Conservation (phyloP, 2,797 vertebrate species). For the Acridotheres tristis region DNA sequence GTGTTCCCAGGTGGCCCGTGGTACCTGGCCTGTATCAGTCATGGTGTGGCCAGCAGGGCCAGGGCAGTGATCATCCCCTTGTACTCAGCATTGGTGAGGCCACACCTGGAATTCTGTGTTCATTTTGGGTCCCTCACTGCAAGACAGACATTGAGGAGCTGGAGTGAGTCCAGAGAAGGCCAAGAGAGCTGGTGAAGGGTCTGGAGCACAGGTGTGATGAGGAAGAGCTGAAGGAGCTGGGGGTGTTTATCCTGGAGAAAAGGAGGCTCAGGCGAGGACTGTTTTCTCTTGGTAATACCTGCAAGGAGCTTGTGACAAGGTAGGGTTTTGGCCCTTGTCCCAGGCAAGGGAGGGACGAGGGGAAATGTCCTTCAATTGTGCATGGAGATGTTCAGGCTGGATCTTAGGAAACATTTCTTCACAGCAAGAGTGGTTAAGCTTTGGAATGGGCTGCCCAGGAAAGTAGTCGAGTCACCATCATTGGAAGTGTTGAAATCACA, state of each 20-base stretch:
- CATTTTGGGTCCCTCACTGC: accelerated
- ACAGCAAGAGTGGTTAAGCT: too few species aligned
- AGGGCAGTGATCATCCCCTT: accelerated
- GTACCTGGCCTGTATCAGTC: neutral
- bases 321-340: accelerated
- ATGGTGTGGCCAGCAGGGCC: neutral
- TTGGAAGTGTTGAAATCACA: neutral
- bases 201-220: neutral
- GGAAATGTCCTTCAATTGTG: neutral
- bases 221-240: accelerated
- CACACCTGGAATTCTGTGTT: neutral
- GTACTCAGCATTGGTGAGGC: neutral
- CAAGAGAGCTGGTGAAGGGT: accelerated
- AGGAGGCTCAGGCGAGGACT: neutral
- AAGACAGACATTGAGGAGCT: neutral
- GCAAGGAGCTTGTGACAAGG: neutral
- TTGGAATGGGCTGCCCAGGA: neutral
- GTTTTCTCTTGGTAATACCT: neutral
- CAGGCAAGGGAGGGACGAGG: neutral
- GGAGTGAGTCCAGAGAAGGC: accelerated
- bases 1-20: too few species aligned
- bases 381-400: too few species aligned
- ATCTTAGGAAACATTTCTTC: neutral
- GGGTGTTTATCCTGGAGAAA: neutral
- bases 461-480: neutral